phyloP scores from a whole-genome alignment of 2,888 invertebrate species.

The Heliothis peltigera region DNA sequence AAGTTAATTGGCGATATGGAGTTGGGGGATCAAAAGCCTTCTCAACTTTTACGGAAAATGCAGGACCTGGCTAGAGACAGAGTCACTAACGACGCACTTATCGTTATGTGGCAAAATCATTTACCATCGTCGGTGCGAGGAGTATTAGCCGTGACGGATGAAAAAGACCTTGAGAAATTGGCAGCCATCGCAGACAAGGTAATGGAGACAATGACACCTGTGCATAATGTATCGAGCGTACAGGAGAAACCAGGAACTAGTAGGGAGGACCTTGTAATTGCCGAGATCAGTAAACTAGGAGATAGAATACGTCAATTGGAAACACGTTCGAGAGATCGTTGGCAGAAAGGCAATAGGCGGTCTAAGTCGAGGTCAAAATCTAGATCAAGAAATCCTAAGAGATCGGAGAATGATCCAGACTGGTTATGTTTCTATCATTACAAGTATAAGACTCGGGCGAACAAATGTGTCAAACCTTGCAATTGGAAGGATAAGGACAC shows the following conservation, averaged over 20 bases:
- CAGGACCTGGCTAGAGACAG: background rate
- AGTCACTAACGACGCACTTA: background rate
- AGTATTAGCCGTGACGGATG: background rate
- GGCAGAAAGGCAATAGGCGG: background rate
- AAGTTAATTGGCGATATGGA: background rate
- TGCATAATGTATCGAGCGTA: background rate
- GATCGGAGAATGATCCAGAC: background rate
- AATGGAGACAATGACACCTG: background rate
- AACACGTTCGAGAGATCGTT: too few relatives aligned
- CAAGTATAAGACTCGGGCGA: background rate
- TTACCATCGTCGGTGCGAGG: background rate
- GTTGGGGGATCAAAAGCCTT: background rate
- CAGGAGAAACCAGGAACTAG: background rate
- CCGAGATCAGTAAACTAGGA: too few relatives aligned
- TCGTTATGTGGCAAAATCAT: background rate
- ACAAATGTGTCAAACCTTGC: background rate
- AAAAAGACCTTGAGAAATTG: background rate
- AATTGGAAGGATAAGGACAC: background rate
- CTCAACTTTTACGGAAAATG: background rate
- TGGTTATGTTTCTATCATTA: constrained; percentile 3
- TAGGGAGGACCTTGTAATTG: too few relatives aligned
- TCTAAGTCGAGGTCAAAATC: background rate
- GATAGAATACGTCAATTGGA: too few relatives aligned
- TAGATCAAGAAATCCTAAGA: background rate
- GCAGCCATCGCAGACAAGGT: background rate